These are phyloP conservation scores for Megalops atlanticus DNA, from an alignment of 2,113 vertebrate genomes.

Conservation along the genomic window DNA sequence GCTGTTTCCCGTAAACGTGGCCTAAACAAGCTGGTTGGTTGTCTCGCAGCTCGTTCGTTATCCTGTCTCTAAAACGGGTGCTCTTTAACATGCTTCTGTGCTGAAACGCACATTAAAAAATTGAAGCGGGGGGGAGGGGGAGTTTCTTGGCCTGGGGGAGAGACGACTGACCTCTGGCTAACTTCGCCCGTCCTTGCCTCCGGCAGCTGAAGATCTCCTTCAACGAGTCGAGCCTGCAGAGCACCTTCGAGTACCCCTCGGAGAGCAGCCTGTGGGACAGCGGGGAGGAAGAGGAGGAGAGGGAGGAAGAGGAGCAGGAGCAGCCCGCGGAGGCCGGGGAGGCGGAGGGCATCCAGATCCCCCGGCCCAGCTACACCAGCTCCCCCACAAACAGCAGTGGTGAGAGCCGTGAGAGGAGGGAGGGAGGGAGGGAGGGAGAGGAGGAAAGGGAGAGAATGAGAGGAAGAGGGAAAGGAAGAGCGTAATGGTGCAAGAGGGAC, in stretches of 20 bases:
- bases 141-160: background rate
- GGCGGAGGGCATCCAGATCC: slow-evolving; percentile 72
- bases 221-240: slow-evolving; percentile 87
- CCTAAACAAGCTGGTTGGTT: too few relatives aligned
- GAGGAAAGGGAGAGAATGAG: background rate
- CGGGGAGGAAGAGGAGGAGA: slow-evolving; percentile 71
- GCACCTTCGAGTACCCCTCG: slow-evolving; percentile 91
- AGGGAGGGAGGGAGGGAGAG: background rate
- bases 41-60: too few relatives aligned
- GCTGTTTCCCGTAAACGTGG: too few relatives aligned
- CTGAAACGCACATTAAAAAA: too few relatives aligned
- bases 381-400: slow-evolving; percentile 74
- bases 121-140: too few relatives aligned
- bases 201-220: slow-evolving; percentile 93
- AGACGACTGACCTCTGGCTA: background rate
- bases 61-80: too few relatives aligned
- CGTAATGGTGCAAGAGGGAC: background rate
- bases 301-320: slow-evolving; percentile 50
- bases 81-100: too few relatives aligned
- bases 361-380: slow-evolving; percentile 69
- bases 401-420: slow-evolving; percentile 60
- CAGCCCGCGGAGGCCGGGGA: slow-evolving; percentile 50
- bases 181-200: background rate
- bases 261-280: slow-evolving; percentile 84
- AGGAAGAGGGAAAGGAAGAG: background rate